Percentiles rank a stretch among this genome's conserved stretches.
These are phyloP conservation scores for Netelia melanura DNA, from an alignment of 2,888 invertebrate genomes.

Conservation along the genomic window DNA sequence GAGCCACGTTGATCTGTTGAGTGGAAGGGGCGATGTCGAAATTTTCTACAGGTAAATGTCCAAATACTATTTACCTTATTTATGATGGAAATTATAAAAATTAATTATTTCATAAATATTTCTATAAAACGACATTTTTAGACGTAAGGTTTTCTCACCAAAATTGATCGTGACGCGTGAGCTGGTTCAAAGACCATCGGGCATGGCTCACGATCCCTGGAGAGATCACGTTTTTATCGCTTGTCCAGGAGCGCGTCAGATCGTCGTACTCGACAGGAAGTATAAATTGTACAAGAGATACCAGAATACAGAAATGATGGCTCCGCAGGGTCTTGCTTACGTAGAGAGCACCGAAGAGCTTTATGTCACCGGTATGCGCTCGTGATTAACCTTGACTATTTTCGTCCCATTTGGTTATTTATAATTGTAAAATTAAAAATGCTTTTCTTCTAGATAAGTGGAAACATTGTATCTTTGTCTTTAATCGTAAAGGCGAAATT, in stretches of 20 bases:
- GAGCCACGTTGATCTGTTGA: conserved; percentile 14
- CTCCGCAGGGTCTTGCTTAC: conserved; percentile 88
- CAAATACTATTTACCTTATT: neutral
- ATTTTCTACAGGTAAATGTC: conserved; percentile 66
- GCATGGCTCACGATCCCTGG: conserved; percentile 89
- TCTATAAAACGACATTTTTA: conserved; percentile 71
- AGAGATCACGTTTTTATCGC: conserved; percentile 87
- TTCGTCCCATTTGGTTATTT: neutral
- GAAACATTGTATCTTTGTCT: conserved; percentile 90
- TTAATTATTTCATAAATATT: neutral
- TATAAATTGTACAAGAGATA: conserved; percentile 86
- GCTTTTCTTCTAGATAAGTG: conserved; percentile 86
- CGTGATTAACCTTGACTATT: neutral
- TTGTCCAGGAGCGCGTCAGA: conserved; percentile 88
- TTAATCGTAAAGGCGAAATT: conserved; percentile 88
- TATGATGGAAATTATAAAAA: neutral
- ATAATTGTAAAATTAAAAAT: neutral
- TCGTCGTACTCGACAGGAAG: conserved; percentile 86
- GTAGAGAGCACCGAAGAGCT: conserved; percentile 87
- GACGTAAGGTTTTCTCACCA: conserved; percentile 86
- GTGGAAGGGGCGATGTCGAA: conserved; percentile 35
- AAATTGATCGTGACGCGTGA: conserved; percentile 86
- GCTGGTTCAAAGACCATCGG: conserved; percentile 88
- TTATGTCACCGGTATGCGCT: conserved; percentile 86
- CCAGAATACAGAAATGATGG: conserved; percentile 87